phyloP scores from a whole-genome alignment of 2,888 invertebrate species.

The Leptinotarsa peninsularis region DNA sequence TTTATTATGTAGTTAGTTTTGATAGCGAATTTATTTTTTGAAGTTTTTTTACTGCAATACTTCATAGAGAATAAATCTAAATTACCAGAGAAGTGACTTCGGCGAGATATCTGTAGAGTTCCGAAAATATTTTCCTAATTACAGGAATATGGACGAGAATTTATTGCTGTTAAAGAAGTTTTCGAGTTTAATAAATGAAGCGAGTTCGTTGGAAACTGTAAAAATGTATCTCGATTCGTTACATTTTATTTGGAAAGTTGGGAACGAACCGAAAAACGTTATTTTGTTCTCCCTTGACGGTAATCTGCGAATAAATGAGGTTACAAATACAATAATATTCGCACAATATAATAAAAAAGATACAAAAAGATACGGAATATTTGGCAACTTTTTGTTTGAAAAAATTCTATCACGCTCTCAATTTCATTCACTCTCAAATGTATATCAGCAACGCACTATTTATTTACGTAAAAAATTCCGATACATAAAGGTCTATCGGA shows the following conservation, averaged over 20 bases:
- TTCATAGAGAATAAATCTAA: neutral
- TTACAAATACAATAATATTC: neutral
- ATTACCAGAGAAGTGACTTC: neutral
- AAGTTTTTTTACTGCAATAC: neutral
- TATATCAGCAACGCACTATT: too few species aligned
- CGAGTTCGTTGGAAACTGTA: conserved; percentile 8
- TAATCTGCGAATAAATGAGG: conserved; percentile 7
- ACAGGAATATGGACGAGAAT: conserved; percentile 18
- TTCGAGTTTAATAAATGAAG: conserved; percentile 10
- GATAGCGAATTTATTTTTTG: neutral
- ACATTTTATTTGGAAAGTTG: conserved; percentile 14
- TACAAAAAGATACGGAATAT: neutral
- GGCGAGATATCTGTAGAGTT: neutral
- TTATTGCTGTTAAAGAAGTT: conserved; percentile 11
- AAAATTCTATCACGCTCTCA: too few species aligned
- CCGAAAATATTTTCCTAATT: conserved; percentile 17
- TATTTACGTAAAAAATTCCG: too few species aligned
- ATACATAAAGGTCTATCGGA: too few species aligned
- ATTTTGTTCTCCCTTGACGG: conserved; percentile 1
- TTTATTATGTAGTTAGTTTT: neutral
- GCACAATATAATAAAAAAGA: neutral
- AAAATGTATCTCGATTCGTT: conserved; percentile 17
- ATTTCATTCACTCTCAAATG: too few species aligned
- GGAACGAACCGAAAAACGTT: conserved; percentile 6
- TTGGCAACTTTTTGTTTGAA: neutral